These are phyloP conservation scores for Pseudopodoces humilis DNA, from an alignment of 2,113 vertebrate species.

Conservation along the genomic window DNA sequence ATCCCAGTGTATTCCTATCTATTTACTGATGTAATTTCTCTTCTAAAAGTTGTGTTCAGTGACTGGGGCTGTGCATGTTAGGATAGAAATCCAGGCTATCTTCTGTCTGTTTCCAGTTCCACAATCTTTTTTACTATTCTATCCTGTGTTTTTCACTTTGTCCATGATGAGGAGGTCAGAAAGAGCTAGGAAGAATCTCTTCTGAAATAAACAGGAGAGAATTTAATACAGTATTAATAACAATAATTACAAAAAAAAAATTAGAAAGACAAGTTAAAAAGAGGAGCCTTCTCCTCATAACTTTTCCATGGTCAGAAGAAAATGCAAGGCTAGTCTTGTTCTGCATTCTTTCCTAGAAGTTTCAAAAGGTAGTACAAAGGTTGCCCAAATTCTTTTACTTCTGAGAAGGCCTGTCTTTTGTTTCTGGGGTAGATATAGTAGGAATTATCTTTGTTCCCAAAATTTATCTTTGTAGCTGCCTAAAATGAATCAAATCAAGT, in stretches of 20 bases:
- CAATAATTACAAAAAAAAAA: neutral
- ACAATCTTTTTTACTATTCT: neutral
- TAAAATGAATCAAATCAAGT: neutral
- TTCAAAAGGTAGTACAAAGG: neutral
- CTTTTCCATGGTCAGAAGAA: neutral
- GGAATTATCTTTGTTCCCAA: neutral
- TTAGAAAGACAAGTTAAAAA: neutral
- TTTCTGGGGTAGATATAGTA: neutral
- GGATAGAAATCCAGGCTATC: neutral
- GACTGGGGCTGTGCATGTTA: rapidly evolving
- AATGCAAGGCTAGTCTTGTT: neutral
- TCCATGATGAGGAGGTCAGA: neutral
- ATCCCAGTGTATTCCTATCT: neutral
- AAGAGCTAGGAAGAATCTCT: neutral
- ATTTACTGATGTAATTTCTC: neutral
- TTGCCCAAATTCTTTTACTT: neutral
- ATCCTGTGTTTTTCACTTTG: neutral
- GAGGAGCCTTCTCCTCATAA: neutral
- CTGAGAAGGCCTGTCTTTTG: neutral
- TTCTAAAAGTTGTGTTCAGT: neutral
- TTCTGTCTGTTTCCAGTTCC: neutral
- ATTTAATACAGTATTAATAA: neutral
- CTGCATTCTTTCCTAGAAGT: neutral
- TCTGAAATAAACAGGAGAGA: neutral
- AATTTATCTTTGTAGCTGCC: neutral